Evolutionary conservation across 2,113 vertebrate species (phyloP).

Genomic region (Rhipidura dahli): DNA sequence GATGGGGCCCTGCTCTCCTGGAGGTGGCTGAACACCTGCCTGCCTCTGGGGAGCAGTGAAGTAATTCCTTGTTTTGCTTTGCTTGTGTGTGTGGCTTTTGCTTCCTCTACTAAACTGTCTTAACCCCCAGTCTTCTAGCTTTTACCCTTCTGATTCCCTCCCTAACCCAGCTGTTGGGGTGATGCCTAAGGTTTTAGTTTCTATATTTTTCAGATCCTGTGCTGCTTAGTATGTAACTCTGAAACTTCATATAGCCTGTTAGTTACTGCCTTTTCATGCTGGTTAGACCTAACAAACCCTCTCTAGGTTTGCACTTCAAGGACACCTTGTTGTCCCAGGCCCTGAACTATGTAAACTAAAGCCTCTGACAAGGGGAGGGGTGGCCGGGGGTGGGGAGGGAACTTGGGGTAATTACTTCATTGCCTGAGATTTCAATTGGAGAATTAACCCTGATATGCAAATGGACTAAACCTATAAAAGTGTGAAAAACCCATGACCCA

Average conservation of each 20-base stretch:
- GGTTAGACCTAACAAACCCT: not conserved
- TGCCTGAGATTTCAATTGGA: not conserved
- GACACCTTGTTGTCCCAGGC: not conserved
- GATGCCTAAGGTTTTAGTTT: not conserved
- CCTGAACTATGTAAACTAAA: not conserved
- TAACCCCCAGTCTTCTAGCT: not conserved
- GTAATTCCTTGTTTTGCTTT: not conserved
- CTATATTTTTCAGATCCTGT: not conserved
- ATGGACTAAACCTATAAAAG: not conserved
- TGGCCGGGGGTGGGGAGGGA: too few species aligned
- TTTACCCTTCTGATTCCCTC: not conserved
- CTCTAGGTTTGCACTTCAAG: not conserved
- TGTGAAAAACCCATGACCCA: not conserved
- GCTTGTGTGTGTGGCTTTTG: not conserved
- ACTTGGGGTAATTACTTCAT: not conserved
- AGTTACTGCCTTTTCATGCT: not conserved
- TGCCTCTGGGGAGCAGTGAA: too few species aligned
- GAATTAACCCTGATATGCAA: not conserved
- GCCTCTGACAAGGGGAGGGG: not conserved
- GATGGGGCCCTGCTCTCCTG: not conserved
- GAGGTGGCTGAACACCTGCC: not conserved
- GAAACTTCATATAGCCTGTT: not conserved
- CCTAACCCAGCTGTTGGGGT: fast-evolving
- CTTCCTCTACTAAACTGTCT: not conserved
- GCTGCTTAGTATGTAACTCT: not conserved